Conservation (phyloP, 2,888 invertebrate species). For the Melieria omissa region DNA sequence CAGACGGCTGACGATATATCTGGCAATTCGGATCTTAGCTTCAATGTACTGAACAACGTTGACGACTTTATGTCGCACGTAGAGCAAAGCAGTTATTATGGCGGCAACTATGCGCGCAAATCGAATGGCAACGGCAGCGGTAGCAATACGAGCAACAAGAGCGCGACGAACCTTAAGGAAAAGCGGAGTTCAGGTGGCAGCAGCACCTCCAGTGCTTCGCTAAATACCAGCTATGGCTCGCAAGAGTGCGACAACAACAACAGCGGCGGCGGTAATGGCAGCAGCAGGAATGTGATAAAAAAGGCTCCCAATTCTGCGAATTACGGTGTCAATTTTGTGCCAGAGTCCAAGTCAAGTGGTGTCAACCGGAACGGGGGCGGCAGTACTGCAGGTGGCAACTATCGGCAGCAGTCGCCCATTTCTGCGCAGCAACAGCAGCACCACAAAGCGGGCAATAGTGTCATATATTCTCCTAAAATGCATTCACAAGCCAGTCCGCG, state of each 20-base stretch:
- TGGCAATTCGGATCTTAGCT: constrained; percentile 59
- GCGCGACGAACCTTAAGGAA: constrained; percentile 44
- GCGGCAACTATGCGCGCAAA: constrained; percentile 23
- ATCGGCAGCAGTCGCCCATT: constrained; percentile 42
- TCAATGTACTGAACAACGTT: constrained; percentile 61
- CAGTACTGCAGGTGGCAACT: constrained; percentile 30
- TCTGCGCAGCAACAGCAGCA: constrained; percentile 44
- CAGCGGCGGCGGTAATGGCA: constrained; percentile 38
- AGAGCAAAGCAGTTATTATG: constrained; percentile 38
- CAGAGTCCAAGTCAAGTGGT: constrained; percentile 43
- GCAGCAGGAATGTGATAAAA: constrained; percentile 50
- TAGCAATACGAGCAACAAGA: constrained; percentile 38
- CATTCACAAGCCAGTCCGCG: constrained; percentile 38
- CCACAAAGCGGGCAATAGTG: constrained; percentile 44
- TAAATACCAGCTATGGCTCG: neutral
- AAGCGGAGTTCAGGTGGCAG: constrained; percentile 54
- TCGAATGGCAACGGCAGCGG: constrained; percentile 29
- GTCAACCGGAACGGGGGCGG: constrained; percentile 36
- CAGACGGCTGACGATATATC: constrained; percentile 52
- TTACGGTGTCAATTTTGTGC: constrained; percentile 47
- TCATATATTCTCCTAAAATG: constrained; percentile 45
- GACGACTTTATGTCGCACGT: constrained; percentile 59
- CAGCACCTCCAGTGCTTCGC: neutral
- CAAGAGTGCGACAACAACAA: constrained; percentile 33
- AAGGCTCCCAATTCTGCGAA: constrained; percentile 38